Percentiles rank a stretch among this genome's conserved stretches.
phyloP scores from a whole-genome alignment of 2,888 invertebrate species.

The Harpagoxenus sublaevis region DNA sequence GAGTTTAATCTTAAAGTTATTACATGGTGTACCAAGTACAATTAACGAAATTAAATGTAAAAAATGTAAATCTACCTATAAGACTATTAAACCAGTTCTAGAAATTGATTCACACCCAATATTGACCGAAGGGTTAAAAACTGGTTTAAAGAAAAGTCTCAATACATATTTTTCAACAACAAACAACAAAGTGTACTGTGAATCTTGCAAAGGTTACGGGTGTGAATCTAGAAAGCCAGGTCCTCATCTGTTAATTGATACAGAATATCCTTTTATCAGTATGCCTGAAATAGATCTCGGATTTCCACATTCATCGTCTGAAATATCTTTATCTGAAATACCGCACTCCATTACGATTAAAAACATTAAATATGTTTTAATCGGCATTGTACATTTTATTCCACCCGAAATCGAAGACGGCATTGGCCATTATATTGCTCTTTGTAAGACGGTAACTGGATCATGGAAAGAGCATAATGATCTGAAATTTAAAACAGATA shows the following conservation, averaged over 20 bases:
- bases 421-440: neutral
- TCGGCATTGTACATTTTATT: neutral
- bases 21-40: neutral
- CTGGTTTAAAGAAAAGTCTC: neutral
- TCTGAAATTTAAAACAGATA: neutral
- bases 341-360: neutral
- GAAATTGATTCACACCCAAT: neutral
- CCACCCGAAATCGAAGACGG: neutral
- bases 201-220: neutral
- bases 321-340: conserved; percentile 19
- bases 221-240: conserved; percentile 2
- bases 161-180: neutral
- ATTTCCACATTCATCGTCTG: neutral
- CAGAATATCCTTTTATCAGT: neutral
- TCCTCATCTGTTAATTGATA: neutral
- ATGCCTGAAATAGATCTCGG: neutral
- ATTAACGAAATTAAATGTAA: neutral
- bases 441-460: neutral
- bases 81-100: neutral
- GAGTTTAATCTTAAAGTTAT: neutral
- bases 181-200: neutral
- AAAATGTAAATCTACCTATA: neutral
- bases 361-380: neutral
- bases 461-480: neutral
- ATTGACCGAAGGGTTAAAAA: neutral